Conservation (phyloP, 2,113 vertebrate genomes). For the Rhinopomastus cyanomelas region DNA sequence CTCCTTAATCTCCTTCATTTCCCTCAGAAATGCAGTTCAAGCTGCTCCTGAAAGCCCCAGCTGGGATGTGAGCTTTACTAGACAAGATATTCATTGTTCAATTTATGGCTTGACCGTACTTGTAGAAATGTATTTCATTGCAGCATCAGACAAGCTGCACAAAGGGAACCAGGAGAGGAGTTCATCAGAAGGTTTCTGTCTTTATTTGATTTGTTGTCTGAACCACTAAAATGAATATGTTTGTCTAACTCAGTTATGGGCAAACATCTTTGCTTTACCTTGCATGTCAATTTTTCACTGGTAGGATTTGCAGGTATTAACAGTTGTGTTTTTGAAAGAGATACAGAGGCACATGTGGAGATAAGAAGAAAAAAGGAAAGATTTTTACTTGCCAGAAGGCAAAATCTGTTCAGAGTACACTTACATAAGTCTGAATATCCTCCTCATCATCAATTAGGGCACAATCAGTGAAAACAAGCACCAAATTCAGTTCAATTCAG, state of each 20-base stretch:
- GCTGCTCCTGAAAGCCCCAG: conserved; percentile 53
- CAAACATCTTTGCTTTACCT: conserved; percentile 28
- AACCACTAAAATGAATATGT: conserved; percentile 22
- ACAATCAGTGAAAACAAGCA: background rate
- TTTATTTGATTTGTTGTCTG: conserved; percentile 34
- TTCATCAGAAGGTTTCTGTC: conserved; percentile 17
- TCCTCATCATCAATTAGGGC: background rate
- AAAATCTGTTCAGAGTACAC: background rate
- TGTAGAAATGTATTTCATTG: conserved; percentile 37
- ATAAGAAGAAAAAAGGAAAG: background rate
- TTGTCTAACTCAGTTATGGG: background rate
- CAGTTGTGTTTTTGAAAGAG: background rate
- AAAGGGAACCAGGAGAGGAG: conserved; percentile 12
- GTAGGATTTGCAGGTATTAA: conserved; percentile 11
- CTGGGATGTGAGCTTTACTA: conserved; percentile 46
- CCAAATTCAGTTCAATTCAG: background rate
- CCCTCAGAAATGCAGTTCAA: conserved; percentile 52
- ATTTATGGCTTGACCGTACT: conserved; percentile 51
- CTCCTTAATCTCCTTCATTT: conserved; percentile 46
- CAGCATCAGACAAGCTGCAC: background rate
- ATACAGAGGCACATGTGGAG: background rate
- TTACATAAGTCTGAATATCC: background rate
- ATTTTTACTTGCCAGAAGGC: background rate
- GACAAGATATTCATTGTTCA: conserved; percentile 62
- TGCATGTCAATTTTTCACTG: background rate